These are phyloP conservation scores for Emydocephalus ijimae DNA, from an alignment of 2,113 vertebrate genomes.

Conservation along the genomic window DNA sequence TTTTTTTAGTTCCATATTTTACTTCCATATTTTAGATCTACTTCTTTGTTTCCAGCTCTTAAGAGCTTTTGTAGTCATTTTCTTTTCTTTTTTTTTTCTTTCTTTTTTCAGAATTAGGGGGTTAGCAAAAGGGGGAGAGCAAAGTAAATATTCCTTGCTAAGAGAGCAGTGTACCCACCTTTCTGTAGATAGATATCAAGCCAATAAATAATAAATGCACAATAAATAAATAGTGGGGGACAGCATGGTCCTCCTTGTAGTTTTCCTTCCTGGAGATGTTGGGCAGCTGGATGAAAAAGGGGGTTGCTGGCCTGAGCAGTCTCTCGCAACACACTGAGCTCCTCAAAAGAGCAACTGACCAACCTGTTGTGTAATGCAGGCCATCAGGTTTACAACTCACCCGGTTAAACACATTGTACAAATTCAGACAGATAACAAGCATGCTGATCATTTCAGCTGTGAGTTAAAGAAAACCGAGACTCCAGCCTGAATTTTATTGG, in stretches of 20 bases:
- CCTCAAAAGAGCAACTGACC: not conserved
- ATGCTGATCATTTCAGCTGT: not conserved
- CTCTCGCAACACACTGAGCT: not conserved
- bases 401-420: not conserved
- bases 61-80: not conserved
- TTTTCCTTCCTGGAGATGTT: not conserved
- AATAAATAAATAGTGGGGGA: not conserved
- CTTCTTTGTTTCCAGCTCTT: conserved; percentile 8
- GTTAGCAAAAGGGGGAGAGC: not conserved
- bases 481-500: not conserved
- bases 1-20: conserved; percentile 23
- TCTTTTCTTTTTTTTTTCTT: not conserved
- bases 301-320: not conserved
- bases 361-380: not conserved
- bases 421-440: not conserved
- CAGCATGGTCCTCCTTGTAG: not conserved
- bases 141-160: not conserved
- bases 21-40: conserved; percentile 16
- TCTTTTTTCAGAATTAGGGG: not conserved
- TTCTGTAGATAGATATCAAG: not conserved
- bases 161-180: not conserved
- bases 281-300: not conserved
- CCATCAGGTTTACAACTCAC: not conserved
- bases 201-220: not conserved
- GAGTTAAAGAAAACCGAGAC: not conserved